Evolutionary conservation across 2,888 invertebrate genomes (phyloP), one percentile per base, ranked within the genome.

Genomic region (Podotricha telesiphe): DNA sequence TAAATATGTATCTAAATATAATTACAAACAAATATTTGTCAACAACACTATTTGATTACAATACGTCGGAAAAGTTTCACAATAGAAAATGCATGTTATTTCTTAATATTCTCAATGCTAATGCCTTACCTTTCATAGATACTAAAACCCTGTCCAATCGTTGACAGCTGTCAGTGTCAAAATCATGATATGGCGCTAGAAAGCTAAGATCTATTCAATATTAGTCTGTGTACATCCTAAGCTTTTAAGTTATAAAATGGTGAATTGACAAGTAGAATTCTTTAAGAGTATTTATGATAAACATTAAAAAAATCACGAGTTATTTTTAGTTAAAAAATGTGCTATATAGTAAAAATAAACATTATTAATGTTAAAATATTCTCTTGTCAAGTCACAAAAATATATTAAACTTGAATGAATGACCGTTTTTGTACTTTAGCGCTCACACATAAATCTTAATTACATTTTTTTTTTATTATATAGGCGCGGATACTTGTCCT

Each of bases 51-150:
- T 37, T 37, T 13, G 11, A 69, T 65, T 58, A 63, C 45, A 61
- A 61, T 48, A 34, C 11, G 20, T 58, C 66, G 51, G 66, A 74
- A 67, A 70, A 67, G 53, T 56, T 71, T 75, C 67, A 75, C 75
- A 76, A 77, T 73, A 15, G 71, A 77, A 77, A 77, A 76, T 79
- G 76, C 77, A 78, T 70, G 74, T 74, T 74, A 71, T 69, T 79
- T 80, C 74, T 81, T 73, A 80, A 83, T 81, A 74, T 72, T 77
- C 82, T 78, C 71, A 80, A 86, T 87, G 37, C 37, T 37, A 1
- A 42, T 87, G 83, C 69, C 78, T 86, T 84, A 86, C 86, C 86
- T 85, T 80, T 74, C 73, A 28, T 79, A 80, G 74, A 78, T 76
- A 77, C 71, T 70, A 68, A 77, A 72, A 76, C 76, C 75, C 71